Evolutionary conservation across 2,888 invertebrate genomes (phyloP), one percentile per base, ranked within the genome.

Genomic region (Epistrophe grossulariae): DNA sequence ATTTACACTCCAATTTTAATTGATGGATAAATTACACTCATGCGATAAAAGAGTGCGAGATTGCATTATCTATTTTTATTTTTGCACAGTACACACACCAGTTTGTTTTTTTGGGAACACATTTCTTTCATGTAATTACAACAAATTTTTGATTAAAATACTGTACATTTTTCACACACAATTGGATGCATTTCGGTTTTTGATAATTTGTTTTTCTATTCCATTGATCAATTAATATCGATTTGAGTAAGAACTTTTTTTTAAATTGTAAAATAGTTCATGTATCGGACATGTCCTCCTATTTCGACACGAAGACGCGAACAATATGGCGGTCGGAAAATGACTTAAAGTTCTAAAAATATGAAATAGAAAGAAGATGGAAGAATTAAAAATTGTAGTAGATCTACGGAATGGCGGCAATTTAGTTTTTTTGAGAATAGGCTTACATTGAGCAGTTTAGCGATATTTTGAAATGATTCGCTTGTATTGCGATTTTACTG

Each of bases 201-300:
- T 50, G 31, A 40, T 45, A 19, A 38, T 62, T 62, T 66, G 19
- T 43, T 87, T 85, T 80, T 88, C 89, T 88, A 84, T 88, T 90
- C 90, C 90, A 88, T 88, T 88, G 73, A 76, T 55, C 10, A 71
- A 78, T 81, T 81, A 48, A 62, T 73, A 59, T 55, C 50, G 82
- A 71, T 84, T 90, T 88, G 79, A 84, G 88, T 88, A 90, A 91
- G 90, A 91, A 19, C 38, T 50, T 50, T 68, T 24, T 50, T 62
- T 40, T 13, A 40, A 43, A 90, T 90, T 90, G 90, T 88, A 89
- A 91, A 90, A 91, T 89, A 88, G 88, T 90, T 89, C 84, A 88
- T 89, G 89, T 88, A 89, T 89, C 85, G 88, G 76, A 89, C 74
- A 89, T 88, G 89, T 88, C 89, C 89, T 89, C 89, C 89, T 89